Percentiles rank a stretch among this genome's conserved stretches.
Conservation (phyloP, 2,797 vertebrate species). For the Hydrolagus colliei region DNA sequence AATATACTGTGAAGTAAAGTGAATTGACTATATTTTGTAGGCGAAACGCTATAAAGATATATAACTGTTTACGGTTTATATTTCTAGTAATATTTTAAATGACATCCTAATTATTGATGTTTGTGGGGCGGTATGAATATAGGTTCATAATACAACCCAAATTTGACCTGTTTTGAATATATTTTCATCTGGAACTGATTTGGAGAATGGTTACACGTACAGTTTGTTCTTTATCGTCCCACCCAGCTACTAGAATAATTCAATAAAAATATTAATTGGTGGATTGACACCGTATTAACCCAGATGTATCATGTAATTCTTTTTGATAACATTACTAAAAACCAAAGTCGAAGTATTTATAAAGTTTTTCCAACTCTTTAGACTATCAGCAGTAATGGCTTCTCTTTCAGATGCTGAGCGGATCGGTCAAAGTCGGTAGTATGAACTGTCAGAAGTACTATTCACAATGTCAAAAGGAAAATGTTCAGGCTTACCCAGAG, state of each 20-base stretch:
- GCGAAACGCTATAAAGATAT: too few species aligned
- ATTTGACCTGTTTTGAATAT: neutral
- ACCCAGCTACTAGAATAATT: neutral
- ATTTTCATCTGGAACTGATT: neutral
- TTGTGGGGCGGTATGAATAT: neutral
- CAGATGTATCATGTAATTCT: neutral
- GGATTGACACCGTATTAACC: neutral
- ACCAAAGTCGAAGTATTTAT: too few species aligned
- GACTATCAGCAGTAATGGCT: neutral
- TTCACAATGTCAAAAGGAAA: slow-evolving; percentile 76
- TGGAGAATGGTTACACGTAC: neutral
- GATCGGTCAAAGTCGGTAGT: slow-evolving; percentile 75
- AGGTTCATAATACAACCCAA: neutral
- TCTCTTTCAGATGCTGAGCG: slow-evolving; percentile 64
- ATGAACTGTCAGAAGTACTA: slow-evolving; percentile 85
- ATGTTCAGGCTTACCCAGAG: slow-evolving; percentile 79
- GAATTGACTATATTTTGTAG: too few species aligned
- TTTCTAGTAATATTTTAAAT: neutral
- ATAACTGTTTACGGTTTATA: neutral
- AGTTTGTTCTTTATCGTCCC: neutral
- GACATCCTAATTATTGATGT: neutral
- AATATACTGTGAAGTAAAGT: too few species aligned
- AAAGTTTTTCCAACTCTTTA: neutral
- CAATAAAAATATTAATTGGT: neutral
- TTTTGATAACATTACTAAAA: too few species aligned